Conservation (phyloP, 1,140 invertebrate species). For the Thaumatotibia leucotreta region DNA sequence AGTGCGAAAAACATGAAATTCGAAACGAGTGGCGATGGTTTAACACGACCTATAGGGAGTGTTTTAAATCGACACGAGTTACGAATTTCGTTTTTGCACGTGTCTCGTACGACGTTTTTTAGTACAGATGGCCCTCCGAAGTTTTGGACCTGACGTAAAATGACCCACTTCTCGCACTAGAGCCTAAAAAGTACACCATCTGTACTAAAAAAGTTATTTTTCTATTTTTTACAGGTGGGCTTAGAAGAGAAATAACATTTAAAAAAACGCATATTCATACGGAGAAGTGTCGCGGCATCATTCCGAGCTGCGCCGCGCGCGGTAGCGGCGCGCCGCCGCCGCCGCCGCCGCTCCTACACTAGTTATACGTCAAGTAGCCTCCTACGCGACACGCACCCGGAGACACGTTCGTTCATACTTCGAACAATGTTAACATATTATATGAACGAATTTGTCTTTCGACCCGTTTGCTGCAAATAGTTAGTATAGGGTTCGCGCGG, state of each 20-base stretch:
- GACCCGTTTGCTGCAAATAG: neutral
- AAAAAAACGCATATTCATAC: slow-evolving; percentile 31
- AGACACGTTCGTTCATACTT: neutral
- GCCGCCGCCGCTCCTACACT: neutral
- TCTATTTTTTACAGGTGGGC: slow-evolving; percentile 36
- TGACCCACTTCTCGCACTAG: too few relatives aligned
- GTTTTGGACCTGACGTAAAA: too few relatives aligned
- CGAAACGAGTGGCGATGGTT: too few relatives aligned
- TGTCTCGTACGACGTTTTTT: too few relatives aligned
- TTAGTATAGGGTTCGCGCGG: neutral
- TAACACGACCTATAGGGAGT: too few relatives aligned
- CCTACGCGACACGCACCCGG: neutral
- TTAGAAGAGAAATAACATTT: slow-evolving; percentile 56
- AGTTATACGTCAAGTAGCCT: neutral
- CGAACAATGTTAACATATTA: neutral
- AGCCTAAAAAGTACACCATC: too few relatives aligned
- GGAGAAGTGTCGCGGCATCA: slow-evolving; percentile 35
- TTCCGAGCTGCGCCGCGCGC: slow-evolving; percentile 21
- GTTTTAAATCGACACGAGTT: too few relatives aligned
- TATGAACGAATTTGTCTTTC: neutral
- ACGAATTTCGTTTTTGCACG: too few relatives aligned
- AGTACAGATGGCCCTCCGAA: too few relatives aligned
- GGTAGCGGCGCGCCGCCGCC: slow-evolving; percentile 26
- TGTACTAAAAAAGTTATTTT: slow-evolving; percentile 2
- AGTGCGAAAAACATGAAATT: too few relatives aligned